These are phyloP conservation scores for Dicyema japonicum DNA, from an alignment of 1,140 invertebrate species.

Conservation along the genomic window DNA sequence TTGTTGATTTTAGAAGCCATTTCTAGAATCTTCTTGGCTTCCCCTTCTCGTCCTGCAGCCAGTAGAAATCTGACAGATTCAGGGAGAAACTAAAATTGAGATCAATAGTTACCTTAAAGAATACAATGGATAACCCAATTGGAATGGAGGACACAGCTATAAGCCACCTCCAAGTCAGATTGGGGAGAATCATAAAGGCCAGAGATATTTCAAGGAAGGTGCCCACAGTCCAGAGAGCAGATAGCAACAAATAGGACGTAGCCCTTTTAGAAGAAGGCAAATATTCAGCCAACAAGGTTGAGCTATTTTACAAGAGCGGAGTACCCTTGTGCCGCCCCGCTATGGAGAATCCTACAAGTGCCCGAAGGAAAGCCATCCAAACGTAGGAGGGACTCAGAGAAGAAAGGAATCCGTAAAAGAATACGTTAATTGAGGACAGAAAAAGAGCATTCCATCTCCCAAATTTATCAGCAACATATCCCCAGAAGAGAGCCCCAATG, in stretches of 20 bases:
- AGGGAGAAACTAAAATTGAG: neutral
- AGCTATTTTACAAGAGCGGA: slow-evolving; percentile 24
- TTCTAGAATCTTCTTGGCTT: slow-evolving; percentile 1
- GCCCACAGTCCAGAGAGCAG: slow-evolving; percentile 18
- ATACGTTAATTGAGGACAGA: neutral
- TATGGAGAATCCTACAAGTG: slow-evolving; percentile 62
- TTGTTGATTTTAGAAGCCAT: slow-evolving; percentile 48
- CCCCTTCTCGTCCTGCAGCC: neutral
- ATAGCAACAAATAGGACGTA: slow-evolving; percentile 11
- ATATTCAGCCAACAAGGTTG: slow-evolving; percentile 63
- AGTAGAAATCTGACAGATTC: slow-evolving; percentile 3
- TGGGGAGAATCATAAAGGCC: slow-evolving; percentile 54
- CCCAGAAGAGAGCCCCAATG: slow-evolving; percentile 68
- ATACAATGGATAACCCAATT: slow-evolving; percentile 16
- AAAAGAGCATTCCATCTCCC: slow-evolving; percentile 39
- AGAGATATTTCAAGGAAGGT: slow-evolving; percentile 28
- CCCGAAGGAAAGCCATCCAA: slow-evolving; percentile 47
- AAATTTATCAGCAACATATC: slow-evolving; percentile 57
- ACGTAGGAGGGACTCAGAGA: slow-evolving; percentile 49
- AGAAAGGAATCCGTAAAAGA: slow-evolving; percentile 51
- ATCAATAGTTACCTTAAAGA: neutral
- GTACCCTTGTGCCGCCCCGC: slow-evolving; percentile 48
- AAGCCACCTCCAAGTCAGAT: slow-evolving; percentile 55
- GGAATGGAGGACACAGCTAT: slow-evolving; percentile 51
- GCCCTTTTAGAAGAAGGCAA: slow-evolving; percentile 54